These are phyloP conservation scores for Mormyrus lacerda DNA, from an alignment of 2,113 vertebrate species.

Conservation along the genomic window DNA sequence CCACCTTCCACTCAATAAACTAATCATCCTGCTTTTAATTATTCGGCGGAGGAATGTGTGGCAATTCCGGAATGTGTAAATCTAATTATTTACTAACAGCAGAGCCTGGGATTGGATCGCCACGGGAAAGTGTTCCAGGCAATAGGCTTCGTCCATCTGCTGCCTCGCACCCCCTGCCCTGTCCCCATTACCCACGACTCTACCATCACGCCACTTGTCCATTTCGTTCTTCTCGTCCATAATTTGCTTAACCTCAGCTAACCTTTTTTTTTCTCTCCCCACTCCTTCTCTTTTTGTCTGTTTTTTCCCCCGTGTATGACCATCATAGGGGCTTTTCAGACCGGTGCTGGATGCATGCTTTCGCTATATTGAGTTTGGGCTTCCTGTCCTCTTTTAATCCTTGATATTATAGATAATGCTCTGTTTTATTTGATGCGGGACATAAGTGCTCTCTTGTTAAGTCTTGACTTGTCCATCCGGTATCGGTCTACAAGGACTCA, in stretches of 20 bases:
- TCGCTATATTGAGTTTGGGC: neutral
- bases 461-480: neutral
- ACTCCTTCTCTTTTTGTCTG: neutral
- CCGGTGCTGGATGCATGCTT: neutral
- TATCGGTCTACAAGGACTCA: neutral
- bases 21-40: conserved; percentile 98
- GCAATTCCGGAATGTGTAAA: conserved; percentile 88
- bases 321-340: neutral
- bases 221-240: neutral
- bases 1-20: conserved; percentile 97
- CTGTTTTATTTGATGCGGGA: neutral
- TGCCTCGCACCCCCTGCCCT: conserved; percentile 38
- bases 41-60: conserved; percentile 88
- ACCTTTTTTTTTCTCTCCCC: neutral
- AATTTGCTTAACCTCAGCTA: neutral
- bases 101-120: conserved; percentile 65
- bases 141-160: conserved; percentile 68
- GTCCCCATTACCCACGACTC: conserved; percentile 3
- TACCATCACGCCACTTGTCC: conserved; percentile 22
- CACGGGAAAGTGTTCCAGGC: conserved; percentile 66
- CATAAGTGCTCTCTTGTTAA: neutral
- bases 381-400: neutral
- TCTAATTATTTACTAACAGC: conserved; percentile 89
- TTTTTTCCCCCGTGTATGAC: neutral
- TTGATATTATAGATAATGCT: neutral